Evolutionary conservation across 2,888 invertebrate species (phyloP).

Genomic region (Mechanitis messenoides): DNA sequence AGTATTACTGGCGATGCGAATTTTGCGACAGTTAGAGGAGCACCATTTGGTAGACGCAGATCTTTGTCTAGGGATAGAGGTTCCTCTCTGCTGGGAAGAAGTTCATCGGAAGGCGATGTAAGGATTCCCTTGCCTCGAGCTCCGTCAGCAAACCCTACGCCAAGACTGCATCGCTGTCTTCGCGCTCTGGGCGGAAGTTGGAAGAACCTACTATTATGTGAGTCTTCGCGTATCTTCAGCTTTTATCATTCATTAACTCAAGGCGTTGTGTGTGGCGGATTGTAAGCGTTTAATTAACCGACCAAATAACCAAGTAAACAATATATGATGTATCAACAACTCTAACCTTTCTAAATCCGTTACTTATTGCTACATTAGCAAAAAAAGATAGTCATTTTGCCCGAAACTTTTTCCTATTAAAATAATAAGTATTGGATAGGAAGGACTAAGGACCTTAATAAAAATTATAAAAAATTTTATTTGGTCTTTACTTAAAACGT

Average conservation of each 20-base stretch:
- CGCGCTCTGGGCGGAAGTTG: constrained; percentile 86
- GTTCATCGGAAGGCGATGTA: constrained; percentile 85
- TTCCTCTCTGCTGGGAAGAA: constrained; percentile 75
- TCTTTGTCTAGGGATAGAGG: constrained; percentile 72
- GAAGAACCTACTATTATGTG: constrained; percentile 87
- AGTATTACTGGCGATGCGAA: constrained; percentile 55
- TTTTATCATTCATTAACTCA: constrained; percentile 36
- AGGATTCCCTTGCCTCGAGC: constrained; percentile 57
- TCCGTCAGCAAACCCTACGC: constrained; percentile 59
- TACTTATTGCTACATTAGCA: constrained; percentile 57
- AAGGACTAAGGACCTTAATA: constrained; percentile 27
- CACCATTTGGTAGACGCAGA: constrained; percentile 66
- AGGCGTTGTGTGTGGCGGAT: constrained; percentile 23
- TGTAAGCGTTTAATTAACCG: constrained; percentile 38
- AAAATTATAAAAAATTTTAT: too few relatives aligned
- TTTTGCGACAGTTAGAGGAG: constrained; percentile 66
- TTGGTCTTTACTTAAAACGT: too few relatives aligned
- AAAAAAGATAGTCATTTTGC: constrained; percentile 61
- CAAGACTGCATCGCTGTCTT: constrained; percentile 81
- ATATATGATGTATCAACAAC: constrained; percentile 45
- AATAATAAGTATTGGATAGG: constrained; percentile 69
- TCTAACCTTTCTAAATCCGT: constrained; percentile 55
- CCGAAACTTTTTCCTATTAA: constrained; percentile 44
- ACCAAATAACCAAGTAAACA: constrained; percentile 48
- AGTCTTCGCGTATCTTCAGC: constrained; percentile 67